phyloP scores from a whole-genome alignment of 2,797 vertebrate genomes.

The Anguilla obscura region DNA sequence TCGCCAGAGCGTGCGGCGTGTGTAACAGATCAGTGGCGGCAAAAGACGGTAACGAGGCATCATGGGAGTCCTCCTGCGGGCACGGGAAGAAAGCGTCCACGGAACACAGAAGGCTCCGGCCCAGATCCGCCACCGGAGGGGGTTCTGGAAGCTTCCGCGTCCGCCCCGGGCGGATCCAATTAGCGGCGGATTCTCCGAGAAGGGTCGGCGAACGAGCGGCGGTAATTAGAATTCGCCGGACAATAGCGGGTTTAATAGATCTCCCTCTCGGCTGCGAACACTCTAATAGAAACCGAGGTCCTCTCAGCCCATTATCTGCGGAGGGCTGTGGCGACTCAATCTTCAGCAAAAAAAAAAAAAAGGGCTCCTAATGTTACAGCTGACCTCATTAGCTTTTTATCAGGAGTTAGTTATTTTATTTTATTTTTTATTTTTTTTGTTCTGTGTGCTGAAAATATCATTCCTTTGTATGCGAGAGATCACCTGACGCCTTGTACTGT shows the following conservation, averaged over 20 bases:
- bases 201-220: neutral
- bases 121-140: neutral
- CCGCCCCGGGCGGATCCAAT: neutral
- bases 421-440: neutral
- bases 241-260: conserved; percentile 5
- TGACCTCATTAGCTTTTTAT: conserved; percentile 19
- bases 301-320: neutral
- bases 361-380: neutral
- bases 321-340: neutral
- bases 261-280: neutral
- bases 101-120: neutral
- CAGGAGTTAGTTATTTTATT: neutral
- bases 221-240: conserved; percentile 18
- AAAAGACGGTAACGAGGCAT: conserved; percentile 29
- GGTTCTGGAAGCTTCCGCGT: neutral
- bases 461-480: neutral
- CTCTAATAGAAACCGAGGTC: conserved; percentile 6
- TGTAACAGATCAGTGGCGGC: conserved; percentile 31
- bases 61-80: conserved; percentile 8
- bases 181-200: neutral
- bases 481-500: neutral
- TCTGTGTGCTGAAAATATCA: conserved; percentile 3
- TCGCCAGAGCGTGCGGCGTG: neutral
- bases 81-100: conserved; percentile 26
- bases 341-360: neutral